Evolutionary conservation across 2,113 vertebrate species (phyloP), one percentile per base, ranked within the genome.

Genomic region (Platichthys stellatus): DNA sequence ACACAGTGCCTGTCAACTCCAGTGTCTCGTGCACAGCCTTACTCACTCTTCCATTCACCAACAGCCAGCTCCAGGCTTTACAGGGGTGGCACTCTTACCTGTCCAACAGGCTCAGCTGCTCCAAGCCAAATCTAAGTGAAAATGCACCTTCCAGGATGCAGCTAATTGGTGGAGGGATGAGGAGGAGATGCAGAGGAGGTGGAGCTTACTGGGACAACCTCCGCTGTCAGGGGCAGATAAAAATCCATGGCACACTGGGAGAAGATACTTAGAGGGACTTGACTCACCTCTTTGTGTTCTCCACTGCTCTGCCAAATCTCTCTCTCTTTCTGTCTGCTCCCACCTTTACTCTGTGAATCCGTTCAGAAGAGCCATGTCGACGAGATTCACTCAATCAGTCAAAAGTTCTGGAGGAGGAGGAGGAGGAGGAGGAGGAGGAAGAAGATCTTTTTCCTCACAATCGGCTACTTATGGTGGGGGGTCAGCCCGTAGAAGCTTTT

Each of bases 1-100:
- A 13, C 56, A 58, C 12, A 3, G 11, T 5, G 58, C 54, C 26
- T 7, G 14, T 51, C 35, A 70, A 9, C 18, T 59, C 12, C 23
- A 13, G 24, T 10, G 8, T 66, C 15, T 28, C 18, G 6, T 5
- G 2, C 0, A 43, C 40, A 38, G 35, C 35, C 35, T 2, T 2
- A 82, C 93, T 89, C 75, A 95, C 95, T 95, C 76, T 95, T 96
- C 94, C 95, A 95, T 76, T 96, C 95, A 5, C 89, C 91, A n/a
- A 95, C 49, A 0, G 72, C 85, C 11, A 95, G 92, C 72, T 95
- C 92, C 72, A 95, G 40, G 79, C 81, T 95, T 91, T 85, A 89
- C 88, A 83, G 65, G 23, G 69, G 72, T 71, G 70, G 64, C 60
- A 57, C 69, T 70, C 61, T 69, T 88, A 89, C 91, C 84, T 83